phyloP scores from a whole-genome alignment of 2,113 vertebrate genomes.

The Psittacara wagleri region DNA sequence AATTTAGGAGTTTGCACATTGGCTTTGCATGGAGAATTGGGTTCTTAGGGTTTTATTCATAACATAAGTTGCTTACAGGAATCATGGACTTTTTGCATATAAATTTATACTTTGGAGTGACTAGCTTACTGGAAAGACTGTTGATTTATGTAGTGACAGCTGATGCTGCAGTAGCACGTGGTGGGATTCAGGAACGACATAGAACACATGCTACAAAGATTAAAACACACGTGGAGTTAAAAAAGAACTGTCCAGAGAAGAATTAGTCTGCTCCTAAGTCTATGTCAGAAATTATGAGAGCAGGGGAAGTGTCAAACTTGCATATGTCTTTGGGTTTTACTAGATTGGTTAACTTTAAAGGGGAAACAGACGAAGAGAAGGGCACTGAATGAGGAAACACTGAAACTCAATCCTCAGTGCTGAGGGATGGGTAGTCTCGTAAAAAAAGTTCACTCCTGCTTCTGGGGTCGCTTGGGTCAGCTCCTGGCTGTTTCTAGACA shows the following conservation, averaged over 20 bases:
- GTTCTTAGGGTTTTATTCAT: slow-evolving; percentile 30
- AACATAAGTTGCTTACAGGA: slow-evolving; percentile 15
- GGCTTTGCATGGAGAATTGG: slow-evolving; percentile 29
- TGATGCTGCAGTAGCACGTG: neutral
- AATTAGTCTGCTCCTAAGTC: neutral
- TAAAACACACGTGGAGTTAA: neutral
- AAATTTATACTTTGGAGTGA: neutral
- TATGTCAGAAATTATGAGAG: neutral
- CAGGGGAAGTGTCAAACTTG: neutral
- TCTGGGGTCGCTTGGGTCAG: neutral
- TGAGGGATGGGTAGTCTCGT: accelerated
- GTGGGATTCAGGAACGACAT: neutral
- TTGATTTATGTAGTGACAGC: neutral
- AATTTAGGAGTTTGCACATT: slow-evolving; percentile 36
- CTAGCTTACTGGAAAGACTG: neutral
- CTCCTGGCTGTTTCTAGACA: neutral
- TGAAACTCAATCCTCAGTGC: neutral
- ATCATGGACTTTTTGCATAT: neutral
- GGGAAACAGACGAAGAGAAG: neutral
- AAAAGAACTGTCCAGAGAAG: neutral
- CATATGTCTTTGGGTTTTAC: neutral
- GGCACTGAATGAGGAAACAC: neutral
- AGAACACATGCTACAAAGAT: neutral
- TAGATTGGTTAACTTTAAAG: neutral
- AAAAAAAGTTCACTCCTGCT: neutral